Conservation (phyloP, 1,140 invertebrate species). For the Cyphomyrmex costatus region DNA sequence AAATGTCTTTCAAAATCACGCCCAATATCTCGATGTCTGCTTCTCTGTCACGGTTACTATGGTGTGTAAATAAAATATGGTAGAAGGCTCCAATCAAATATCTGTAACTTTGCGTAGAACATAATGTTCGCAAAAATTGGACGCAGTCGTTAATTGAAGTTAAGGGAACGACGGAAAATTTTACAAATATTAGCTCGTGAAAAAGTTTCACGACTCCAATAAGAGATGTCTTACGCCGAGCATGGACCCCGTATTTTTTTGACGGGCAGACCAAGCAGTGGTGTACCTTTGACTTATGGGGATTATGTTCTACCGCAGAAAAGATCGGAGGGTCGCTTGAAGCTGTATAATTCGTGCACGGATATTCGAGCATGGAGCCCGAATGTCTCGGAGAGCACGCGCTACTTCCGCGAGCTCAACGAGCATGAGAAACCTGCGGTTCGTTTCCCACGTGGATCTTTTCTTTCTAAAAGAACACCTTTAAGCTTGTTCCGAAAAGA, state of each 20-base stretch:
- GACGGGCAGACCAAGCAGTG: conserved; percentile 59
- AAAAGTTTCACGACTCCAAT: background rate
- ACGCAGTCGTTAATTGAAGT: conserved; percentile 20
- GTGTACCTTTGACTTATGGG: conserved; percentile 67
- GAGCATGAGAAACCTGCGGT: conserved; percentile 75
- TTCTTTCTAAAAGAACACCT: background rate
- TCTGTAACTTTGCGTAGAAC: conserved; percentile 27
- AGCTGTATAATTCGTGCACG: conserved; percentile 79
- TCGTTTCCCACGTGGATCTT: conserved; percentile 53
- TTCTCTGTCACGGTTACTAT: conserved; percentile 64
- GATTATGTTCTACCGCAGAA: conserved; percentile 75
- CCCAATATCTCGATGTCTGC: conserved; percentile 5
- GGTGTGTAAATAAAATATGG: conserved; percentile 70
- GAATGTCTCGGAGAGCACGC: conserved; percentile 77
- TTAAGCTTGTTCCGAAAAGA: background rate
- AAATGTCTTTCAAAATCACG: background rate
- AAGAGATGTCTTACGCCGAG: conserved; percentile 80
- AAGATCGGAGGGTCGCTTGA: conserved; percentile 80
- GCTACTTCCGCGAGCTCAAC: conserved; percentile 81
- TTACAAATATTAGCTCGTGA: conserved; percentile 2
- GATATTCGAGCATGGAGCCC: conserved; percentile 83
- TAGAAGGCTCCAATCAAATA: conserved; percentile 14
- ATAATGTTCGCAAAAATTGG: conserved; percentile 48
- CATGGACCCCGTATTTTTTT: conserved; percentile 80
- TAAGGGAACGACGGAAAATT: conserved; percentile 12